These are phyloP conservation scores for Pygmarrhopalites habei DNA, from an alignment of 1,140 invertebrate species.

Conservation along the genomic window DNA sequence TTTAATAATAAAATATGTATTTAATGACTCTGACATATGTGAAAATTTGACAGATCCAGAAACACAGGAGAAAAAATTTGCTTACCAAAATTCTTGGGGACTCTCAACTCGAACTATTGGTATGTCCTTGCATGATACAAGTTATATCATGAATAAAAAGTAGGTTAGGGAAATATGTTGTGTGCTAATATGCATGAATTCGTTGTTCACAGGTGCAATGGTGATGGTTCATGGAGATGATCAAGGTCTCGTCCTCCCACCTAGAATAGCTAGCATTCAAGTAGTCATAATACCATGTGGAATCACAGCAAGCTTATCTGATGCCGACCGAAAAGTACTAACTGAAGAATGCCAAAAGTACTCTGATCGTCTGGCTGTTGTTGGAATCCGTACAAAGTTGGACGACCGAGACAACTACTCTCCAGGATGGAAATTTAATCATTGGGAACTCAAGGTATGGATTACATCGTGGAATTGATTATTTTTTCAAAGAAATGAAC, in stretches of 20 bases:
- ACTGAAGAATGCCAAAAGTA: slow-evolving; percentile 64
- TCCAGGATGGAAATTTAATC: slow-evolving; percentile 99
- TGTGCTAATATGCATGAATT: neutral
- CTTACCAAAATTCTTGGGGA: slow-evolving; percentile 98
- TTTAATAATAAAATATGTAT: too few relatives aligned
- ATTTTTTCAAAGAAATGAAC: neutral
- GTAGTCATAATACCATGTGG: slow-evolving; percentile 94
- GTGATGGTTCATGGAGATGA: slow-evolving; percentile 97
- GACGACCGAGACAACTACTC: slow-evolving; percentile 95
- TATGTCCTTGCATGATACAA: too few relatives aligned
- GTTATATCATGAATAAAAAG: too few relatives aligned
- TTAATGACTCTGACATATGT: too few relatives aligned
- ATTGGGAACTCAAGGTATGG: slow-evolving; percentile 92
- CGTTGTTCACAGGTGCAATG: slow-evolving; percentile 65
- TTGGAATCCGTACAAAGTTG: slow-evolving; percentile 62
- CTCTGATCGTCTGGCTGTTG: slow-evolving; percentile 47
- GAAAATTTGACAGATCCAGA: too few relatives aligned
- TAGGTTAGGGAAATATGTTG: too few relatives aligned
- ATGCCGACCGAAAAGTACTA: slow-evolving; percentile 62
- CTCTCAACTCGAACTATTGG: slow-evolving; percentile 91
- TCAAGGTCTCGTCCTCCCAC: slow-evolving; percentile 90
- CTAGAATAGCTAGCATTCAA: slow-evolving; percentile 74
- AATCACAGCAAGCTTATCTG: slow-evolving; percentile 71
- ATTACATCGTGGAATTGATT: neutral
- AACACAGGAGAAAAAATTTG: slow-evolving; percentile 75